Evolutionary conservation across 2,888 invertebrate species (phyloP), one percentile per base, ranked within the genome.

Genomic region (Platycheirus albimanus): DNA sequence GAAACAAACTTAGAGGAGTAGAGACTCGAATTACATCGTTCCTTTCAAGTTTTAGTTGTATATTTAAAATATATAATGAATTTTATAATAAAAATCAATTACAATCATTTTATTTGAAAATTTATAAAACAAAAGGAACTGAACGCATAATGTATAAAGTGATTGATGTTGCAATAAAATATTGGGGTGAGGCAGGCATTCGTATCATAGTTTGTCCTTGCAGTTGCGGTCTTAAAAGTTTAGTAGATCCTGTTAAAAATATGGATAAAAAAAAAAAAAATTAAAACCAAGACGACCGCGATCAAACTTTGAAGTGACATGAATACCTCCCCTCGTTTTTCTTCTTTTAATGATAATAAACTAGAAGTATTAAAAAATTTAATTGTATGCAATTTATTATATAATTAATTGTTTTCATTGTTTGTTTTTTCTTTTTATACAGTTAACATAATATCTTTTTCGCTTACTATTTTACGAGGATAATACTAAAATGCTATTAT

Each of bases 401-500:
- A 69, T 70, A 67, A 61, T 63, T 70, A 67, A 61, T 63, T 74
- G 41, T 30, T 67, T 20, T 52, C 69, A 54, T 63, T 30, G 38
- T 56, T 19, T 43, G 11, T 45, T 38, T 5, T 28, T 41, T 69
- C 33, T 47, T 74, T 56, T 70, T 75, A 70, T 80, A 80, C 80
- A 70, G 70, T 69, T 80, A 80, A 70, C 45, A 75, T 64, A 78
- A 66, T 74, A 80, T 70, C 75, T 66, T 72, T 64, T 70, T 70
- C 28, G 75, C 71, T 77, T 66, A 77, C 33, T 80, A 52, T 64
- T 66, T 83, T 56, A 77, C 67, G 67, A 66, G 79, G 84, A 79
- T 79, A 79, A 84, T 79, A 84, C 79, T 84, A 84, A 79, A 84
- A 84, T 79, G 84, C 84, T 84, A 84, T 84, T 84, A 84, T 84